Evolutionary conservation across 2,113 vertebrate species (phyloP).

Genomic region (Taxidea taxus): DNA sequence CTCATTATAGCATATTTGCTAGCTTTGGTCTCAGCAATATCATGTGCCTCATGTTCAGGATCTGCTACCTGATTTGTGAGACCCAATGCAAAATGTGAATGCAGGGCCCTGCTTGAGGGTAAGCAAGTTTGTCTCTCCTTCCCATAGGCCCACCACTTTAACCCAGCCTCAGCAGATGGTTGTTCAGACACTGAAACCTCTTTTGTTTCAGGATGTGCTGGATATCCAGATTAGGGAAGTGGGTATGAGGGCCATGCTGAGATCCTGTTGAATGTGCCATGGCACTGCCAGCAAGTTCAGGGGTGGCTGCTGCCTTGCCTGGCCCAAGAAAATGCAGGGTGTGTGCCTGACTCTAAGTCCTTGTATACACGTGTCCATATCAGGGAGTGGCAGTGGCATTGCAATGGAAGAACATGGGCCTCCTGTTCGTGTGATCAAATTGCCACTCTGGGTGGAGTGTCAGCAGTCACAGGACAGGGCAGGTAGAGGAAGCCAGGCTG

Average conservation of each 20-base stretch:
- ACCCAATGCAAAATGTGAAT: background rate
- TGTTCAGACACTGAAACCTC: background rate
- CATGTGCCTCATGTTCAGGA: background rate
- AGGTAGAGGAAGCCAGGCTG: background rate
- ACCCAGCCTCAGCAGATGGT: background rate
- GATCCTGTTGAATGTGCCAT: background rate
- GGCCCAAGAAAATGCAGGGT: background rate
- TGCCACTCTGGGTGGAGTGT: fast-evolving
- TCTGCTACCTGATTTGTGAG: background rate
- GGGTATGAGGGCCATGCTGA: background rate
- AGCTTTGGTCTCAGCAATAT: background rate
- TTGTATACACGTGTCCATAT: background rate
- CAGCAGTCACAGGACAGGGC: fast-evolving
- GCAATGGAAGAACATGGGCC: background rate
- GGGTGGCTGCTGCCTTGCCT: too few species aligned
- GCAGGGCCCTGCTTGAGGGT: background rate
- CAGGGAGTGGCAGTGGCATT: background rate
- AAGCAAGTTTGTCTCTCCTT: background rate
- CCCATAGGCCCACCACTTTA: background rate
- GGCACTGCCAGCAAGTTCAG: background rate
- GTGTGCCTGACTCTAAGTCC: background rate
- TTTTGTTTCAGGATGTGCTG: too few species aligned
- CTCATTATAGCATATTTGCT: background rate
- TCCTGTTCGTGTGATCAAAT: background rate
- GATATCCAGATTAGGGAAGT: background rate